Evolutionary conservation across 2,113 vertebrate species (phyloP), one percentile per base, ranked within the genome.

Genomic region (Caranx melampygus): DNA sequence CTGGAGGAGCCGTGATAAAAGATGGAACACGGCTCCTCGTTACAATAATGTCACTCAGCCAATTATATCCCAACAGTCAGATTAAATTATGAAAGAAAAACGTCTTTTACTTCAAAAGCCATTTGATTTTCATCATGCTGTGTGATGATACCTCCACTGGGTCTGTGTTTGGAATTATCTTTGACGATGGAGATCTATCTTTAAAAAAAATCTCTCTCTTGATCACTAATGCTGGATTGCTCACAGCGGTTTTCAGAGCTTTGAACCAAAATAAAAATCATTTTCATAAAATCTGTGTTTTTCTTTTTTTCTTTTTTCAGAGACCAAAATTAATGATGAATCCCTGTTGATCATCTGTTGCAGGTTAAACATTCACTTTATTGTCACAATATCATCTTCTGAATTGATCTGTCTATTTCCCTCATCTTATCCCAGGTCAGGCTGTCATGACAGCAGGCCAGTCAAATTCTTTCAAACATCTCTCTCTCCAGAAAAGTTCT

Each of bases 41-140:
- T 86, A 83, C 74, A 87, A 83, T 87, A 89, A 89, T 85, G 86
- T 84, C 87, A 88, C 75, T 87, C 86, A 52, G 86, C 82, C 82
- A 91, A 89, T 89, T 91, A 91, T 47, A 47, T 10, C 52, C 12
- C 21, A 77, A 87, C 69, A 78, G 75, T 82, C 64, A n/a, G 75
- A 85, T 75, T 80, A 63, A 71, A 80, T 81, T 82, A 82, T 51
- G 52, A 90, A 82, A 81, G 70, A 78, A 90, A 85, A 85, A 71
- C 9, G 66, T 72, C 61, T 63, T 71, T 73, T 54, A 59, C 63
- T 68, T 55, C n/a, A 66, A 58, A 75, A 44, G 54, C 73, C 59
- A 5, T 55, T 55, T 26, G 83, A 69, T 72, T 74, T 64, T 44
- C 78, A 78, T 70, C 59, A 40, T n/a, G 33, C 33, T 40, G 58